Evolutionary conservation across 2,113 vertebrate genomes (phyloP).

Genomic region (Apistogramma diplotaenia): DNA sequence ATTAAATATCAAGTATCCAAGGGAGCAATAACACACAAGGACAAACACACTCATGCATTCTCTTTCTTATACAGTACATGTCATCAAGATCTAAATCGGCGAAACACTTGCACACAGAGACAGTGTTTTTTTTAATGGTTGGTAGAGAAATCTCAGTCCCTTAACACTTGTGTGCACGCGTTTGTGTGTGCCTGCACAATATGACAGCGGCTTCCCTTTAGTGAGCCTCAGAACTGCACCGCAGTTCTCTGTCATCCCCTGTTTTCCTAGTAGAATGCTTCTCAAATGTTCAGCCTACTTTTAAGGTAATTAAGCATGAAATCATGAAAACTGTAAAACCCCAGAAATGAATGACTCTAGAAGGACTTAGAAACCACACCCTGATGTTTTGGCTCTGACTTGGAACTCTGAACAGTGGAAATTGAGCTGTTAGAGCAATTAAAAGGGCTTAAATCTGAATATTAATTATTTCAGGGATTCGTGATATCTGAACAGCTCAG

Average conservation of each 20-base stretch:
- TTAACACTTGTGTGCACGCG: neutral
- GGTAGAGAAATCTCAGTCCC: constrained; percentile 4
- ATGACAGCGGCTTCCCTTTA: neutral
- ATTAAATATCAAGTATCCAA: constrained; percentile 61
- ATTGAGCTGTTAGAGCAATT: constrained; percentile 48
- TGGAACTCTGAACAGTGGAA: constrained; percentile 40
- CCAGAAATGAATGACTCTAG: constrained; percentile 32
- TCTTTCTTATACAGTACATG: constrained; percentile 14
- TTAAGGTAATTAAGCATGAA: constrained; percentile 48
- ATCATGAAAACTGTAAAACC: constrained; percentile 48
- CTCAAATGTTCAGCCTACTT: constrained; percentile 30
- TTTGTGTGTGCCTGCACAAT: neutral
- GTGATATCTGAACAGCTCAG: constrained; percentile 43
- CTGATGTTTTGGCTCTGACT: constrained; percentile 17
- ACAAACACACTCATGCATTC: neutral
- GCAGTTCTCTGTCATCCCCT: neutral
- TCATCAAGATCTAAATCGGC: constrained; percentile 23
- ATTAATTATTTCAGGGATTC: constrained; percentile 62
- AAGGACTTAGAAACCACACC: constrained; percentile 21
- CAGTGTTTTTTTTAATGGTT: neutral
- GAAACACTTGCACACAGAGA: neutral
- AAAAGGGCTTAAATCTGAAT: constrained; percentile 50
- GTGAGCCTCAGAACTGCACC: constrained; percentile 7
- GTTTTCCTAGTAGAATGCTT: constrained; percentile 4
- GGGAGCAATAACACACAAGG: constrained; percentile 19